Base-by-base conservation (phyloP, 2,888 invertebrate species). In the Ceriagrion tenellum region DNA sequence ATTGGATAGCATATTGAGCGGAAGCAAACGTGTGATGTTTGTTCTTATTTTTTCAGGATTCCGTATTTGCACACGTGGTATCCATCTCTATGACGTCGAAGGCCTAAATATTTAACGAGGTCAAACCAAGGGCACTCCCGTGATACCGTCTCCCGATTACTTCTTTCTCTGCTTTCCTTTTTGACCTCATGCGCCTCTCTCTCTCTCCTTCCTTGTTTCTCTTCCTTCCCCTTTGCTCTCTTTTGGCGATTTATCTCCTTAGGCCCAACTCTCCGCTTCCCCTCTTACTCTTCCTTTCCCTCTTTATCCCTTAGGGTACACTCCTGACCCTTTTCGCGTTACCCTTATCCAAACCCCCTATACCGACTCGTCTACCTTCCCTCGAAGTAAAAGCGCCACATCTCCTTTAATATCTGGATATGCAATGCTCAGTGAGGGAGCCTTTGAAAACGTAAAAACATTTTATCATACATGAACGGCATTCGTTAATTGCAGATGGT, bases 91-190 rank as follows among this genome's bases (percentile, higher is more conserved):
- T 47, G 90, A 16, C 93, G 93, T 26, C 3, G 69, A 47, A 93
- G 10, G 30, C n/a, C 18, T 23, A 93, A 93, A 93, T 93, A 93
- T 69, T 55, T 93, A 74, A 93, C 47, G 93, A 93, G 40, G 40
- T 69, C 35, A 69, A 93, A 69, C 74, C 69, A 18, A 16, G 47
- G n/a, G n/a, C 26, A 59, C 81, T 81, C 81, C 12, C 13, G 35
- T 13, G 89, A 18, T 89, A 47, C 89, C 23, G 12, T 55, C 55
- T 55, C 18, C 26, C 23, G 2, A 55, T 88, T 88, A 47, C 47
- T 47, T 47, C 47, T 10, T 26, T 18, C 55, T 20, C n/a, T 16
- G 2, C 69, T 30, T 69, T 69, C 35, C 55, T 30, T 16, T 59
- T 59, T 59, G 59, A 16, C 20, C 20, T 47, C 47, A 47, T 47